Evolutionary conservation across 2,888 invertebrate species (phyloP), one percentile per base, ranked within the genome.

Genomic region (Heliconius hortense): DNA sequence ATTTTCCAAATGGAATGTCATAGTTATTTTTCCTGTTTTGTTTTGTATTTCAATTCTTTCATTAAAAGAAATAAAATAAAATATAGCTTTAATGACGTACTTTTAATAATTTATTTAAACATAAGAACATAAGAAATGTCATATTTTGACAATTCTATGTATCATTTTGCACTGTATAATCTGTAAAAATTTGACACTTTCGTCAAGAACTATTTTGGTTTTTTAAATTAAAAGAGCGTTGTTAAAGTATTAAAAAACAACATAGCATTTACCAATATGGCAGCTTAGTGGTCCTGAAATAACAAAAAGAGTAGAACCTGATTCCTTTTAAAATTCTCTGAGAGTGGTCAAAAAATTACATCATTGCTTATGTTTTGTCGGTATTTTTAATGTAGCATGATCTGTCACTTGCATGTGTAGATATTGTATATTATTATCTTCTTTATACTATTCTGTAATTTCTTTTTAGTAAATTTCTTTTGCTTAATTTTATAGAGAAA

Each of bases 231-330:
- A 90, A 90, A 85, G 92, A 91, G 87, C 89, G 92, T 90, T 81
- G 81, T 87, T 85, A 88, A 89, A 86, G 80, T 78, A 62, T 85
- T 84, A 84, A 87, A 90, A 85, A 84, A 80, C 88, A 86, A 85
- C 86, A 70, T 93, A 92, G 92, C 94, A 94, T 94, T 94, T 94
- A 94, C 94, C 94, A 94, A 94, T 90, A 92, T 89, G 93, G 93
- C 93, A 93, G 93, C 92, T 91, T 93, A 89, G 88, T 85, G 84
- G 77, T 81, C 81, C 84, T 82, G 80, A 84, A 82, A 84, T 69
- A 35, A n/a, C 21, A 56, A 43, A 69, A 35, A 76, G 75, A 78
- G 87, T 91, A 91, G 90, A 83, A 80, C 82, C 87, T 87, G 78
- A 82, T 79, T 68, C 82, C 85, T 85, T 84, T 75, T 77, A 79